Evolutionary conservation across 2,888 invertebrate genomes (phyloP).

Genomic region (Leptopilina drosophilae): DNA sequence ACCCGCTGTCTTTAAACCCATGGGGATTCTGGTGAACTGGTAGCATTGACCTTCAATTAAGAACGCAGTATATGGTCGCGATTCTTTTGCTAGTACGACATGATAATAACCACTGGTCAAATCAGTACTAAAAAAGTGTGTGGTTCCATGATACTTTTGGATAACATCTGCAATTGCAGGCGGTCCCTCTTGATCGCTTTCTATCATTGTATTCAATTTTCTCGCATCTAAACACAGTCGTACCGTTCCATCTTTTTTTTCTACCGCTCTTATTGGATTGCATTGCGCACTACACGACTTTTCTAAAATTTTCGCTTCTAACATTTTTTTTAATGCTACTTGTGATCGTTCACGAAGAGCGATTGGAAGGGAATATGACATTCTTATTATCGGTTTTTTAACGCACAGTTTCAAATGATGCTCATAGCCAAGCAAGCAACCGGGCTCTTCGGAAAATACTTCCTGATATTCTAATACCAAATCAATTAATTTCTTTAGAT

Average conservation of each 20-base stretch:
- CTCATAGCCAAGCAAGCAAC: neutral
- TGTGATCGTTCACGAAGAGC: neutral
- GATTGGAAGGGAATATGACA: neutral
- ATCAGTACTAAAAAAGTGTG: neutral
- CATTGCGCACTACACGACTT: slow-evolving; percentile 63
- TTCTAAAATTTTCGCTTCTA: slow-evolving; percentile 65
- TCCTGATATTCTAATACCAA: neutral
- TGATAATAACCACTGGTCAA: slow-evolving; percentile 10
- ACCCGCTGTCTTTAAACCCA: neutral
- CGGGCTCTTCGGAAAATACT: neutral
- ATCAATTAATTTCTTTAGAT: neutral
- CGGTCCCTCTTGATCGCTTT: slow-evolving; percentile 9
- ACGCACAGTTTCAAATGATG: neutral
- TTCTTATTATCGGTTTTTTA: neutral
- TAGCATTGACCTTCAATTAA: neutral
- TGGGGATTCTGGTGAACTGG: neutral
- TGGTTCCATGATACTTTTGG: neutral
- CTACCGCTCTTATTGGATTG: slow-evolving; percentile 51
- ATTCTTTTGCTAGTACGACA: neutral
- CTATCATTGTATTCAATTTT: slow-evolving; percentile 3
- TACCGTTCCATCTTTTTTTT: slow-evolving; percentile 13
- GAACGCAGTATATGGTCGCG: slow-evolving; percentile 32
- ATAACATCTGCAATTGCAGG: neutral
- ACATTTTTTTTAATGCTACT: slow-evolving; percentile 61
- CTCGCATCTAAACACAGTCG: slow-evolving; percentile 26